Evolutionary conservation across 1,140 invertebrate genomes (phyloP), one percentile per base, ranked within the genome.

Genomic region (Caenorhabditis brenneri): DNA sequence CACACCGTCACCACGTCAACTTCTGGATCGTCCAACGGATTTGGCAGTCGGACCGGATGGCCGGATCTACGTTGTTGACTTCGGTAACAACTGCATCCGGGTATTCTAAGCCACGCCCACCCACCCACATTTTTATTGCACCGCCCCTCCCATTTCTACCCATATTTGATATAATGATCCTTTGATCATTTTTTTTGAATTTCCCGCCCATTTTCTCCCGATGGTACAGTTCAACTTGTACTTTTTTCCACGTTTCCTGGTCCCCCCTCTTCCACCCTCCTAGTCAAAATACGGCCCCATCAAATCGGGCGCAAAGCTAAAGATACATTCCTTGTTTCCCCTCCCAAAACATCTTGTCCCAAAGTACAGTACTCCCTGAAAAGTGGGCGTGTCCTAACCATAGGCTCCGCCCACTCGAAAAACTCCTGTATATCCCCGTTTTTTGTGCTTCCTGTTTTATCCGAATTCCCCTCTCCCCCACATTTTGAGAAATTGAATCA

Each of bases 51-150:
- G 93, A 9, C 93, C 93, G 49, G 93, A 93, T 85, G 93, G 93
- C 27, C 91, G 91, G 78, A 91, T 94, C 79, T 91, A 93, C 87
- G 93, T 94, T 55, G 93, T 94, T 39, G 93, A 94, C 90, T 94
- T 94, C 91, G 93, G 93, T 58, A 94, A 94, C 88, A 93, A 93
- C 88, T 91, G 93, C 82, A 91, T 94, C 69, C 92, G 93, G 86
- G 90, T 93, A 27, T 93, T 93, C 87, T 93, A 91, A 79, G 33
- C 78, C n/a, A 12, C 15, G 0, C 27, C 78, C 19, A 16, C 58
- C 53, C 53, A 48, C 29, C n/a, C 74, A 39, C 42, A 29, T 48
- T 48, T 48, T 39, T 16, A 24, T 31, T 65, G 10, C 29, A 31
- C 10, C n/a, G n/a, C n/a, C n/a, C n/a, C 39, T 42, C 39, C 12